Percentiles rank a stretch among this genome's conserved stretches.
These are phyloP conservation scores for Phylloscopus whistleri DNA, from an alignment of 2,113 vertebrate genomes.

Conservation along the genomic window DNA sequence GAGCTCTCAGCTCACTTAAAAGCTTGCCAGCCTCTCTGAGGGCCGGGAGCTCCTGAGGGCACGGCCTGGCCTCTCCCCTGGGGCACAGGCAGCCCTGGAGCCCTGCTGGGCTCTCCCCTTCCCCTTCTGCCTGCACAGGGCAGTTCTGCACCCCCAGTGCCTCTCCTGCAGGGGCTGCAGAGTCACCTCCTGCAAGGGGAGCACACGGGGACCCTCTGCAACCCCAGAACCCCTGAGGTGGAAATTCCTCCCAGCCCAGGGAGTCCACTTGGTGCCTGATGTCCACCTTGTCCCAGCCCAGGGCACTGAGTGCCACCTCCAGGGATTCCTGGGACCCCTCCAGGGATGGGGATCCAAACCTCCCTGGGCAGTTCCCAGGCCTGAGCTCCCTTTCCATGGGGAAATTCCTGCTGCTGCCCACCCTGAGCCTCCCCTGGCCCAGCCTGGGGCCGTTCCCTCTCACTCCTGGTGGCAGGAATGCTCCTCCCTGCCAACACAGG, in stretches of 20 bases:
- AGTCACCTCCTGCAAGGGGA: background rate
- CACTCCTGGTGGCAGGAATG: too few relatives aligned
- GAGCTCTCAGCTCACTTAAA: background rate
- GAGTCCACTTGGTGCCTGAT: rapidly evolving
- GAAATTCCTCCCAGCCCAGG: rapidly evolving
- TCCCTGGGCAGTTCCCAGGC: background rate
- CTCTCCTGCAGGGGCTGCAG: rapidly evolving
- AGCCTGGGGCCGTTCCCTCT: too few relatives aligned
- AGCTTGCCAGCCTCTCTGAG: background rate
- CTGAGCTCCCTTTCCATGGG: rapidly evolving
- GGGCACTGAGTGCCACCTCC: background rate
- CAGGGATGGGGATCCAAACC: background rate
- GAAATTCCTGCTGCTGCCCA: background rate
- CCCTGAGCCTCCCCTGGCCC: too few relatives aligned
- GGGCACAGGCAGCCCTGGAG: background rate
- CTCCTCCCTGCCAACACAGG: too few relatives aligned
- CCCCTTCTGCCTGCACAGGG: background rate
- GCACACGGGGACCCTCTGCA: background rate
- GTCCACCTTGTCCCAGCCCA: background rate
- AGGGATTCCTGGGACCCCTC: rapidly evolving
- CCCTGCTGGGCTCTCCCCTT: background rate
- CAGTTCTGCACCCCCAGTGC: rapidly evolving
- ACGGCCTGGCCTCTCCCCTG: background rate
- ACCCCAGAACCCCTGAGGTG: rapidly evolving
- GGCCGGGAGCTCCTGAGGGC: background rate